Percentiles rank a stretch among this genome's conserved stretches.
phyloP scores from a whole-genome alignment of 2,113 vertebrate species.

The Hymenochirus boettgeri region DNA sequence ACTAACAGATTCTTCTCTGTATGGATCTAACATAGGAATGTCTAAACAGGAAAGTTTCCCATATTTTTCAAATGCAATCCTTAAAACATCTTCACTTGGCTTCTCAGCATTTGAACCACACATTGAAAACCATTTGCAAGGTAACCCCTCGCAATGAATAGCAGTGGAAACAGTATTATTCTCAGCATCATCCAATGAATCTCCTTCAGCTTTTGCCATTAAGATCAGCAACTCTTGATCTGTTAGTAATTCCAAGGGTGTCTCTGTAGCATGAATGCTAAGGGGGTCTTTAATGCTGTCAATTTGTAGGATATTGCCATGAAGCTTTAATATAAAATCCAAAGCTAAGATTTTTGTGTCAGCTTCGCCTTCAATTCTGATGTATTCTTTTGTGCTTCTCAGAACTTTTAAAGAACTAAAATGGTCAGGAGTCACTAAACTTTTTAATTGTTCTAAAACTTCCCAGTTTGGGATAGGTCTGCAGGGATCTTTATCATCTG shows the following conservation, averaged over 20 bases:
- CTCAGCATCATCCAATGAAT: conserved; percentile 37
- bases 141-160: conserved; percentile 58
- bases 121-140: conserved; percentile 62
- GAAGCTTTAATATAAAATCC: conserved; percentile 56
- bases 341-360: conserved; percentile 55
- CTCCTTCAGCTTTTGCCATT: conserved; percentile 22
- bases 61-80: conserved; percentile 58
- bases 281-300: conserved; percentile 53
- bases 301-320: conserved; percentile 56
- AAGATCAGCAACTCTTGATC: conserved; percentile 48
- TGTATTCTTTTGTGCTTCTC: conserved; percentile 56
- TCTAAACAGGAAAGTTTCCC: conserved; percentile 61
- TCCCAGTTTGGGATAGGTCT: conserved; percentile 59
- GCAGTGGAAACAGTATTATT: conserved; percentile 44
- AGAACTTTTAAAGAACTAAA: conserved; percentile 58
- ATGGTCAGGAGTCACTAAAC: conserved; percentile 58
- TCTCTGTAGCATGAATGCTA: conserved; percentile 51
- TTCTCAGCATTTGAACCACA: conserved; percentile 53
- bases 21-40: conserved; percentile 63
- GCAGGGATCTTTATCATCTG: conserved; percentile 45
- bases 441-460: conserved; percentile 62
- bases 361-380: conserved; percentile 59
- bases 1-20: conserved; percentile 55
- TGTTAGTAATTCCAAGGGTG: conserved; percentile 26
- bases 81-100: conserved; percentile 58